These are phyloP conservation scores for Hypsopygia costalis DNA, from an alignment of 2,888 invertebrate genomes.

Conservation along the genomic window DNA sequence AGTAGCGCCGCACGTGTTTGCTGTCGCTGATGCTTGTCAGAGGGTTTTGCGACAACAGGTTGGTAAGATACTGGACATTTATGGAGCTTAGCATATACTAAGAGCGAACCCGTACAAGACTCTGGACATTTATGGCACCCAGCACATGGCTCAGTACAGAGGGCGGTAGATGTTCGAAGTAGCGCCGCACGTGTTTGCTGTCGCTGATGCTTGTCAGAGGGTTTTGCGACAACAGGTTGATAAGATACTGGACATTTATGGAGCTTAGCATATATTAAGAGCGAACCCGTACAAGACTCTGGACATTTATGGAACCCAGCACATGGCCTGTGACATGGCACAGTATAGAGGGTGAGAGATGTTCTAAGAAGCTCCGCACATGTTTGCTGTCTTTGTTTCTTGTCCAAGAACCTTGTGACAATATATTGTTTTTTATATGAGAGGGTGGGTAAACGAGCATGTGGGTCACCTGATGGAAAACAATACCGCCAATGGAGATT, in stretches of 20 bases:
- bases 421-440: too few species aligned
- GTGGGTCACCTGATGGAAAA: too few species aligned
- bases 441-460: too few species aligned
- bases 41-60: constrained; percentile 93
- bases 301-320: constrained; percentile 93
- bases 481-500: too few species aligned
- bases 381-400: constrained; percentile 98
- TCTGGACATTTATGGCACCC: constrained; percentile 94
- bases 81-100: too few species aligned
- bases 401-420: constrained; percentile 97
- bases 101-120: constrained; percentile 98
- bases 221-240: constrained; percentile 90
- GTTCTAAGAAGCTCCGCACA: constrained; percentile 98
- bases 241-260: too few species aligned
- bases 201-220: constrained; percentile 97
- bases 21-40: constrained; percentile 98
- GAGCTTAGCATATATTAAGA: too few species aligned
- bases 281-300: constrained; percentile 97
- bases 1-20: constrained; percentile 97
- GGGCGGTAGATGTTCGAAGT: constrained; percentile 98
- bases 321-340: too few species aligned
- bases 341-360: constrained; percentile 95
- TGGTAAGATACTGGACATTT: constrained; percentile 10
- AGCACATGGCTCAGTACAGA: constrained; percentile 91
- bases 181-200: constrained; percentile 98